Percentiles rank a stretch among this genome's conserved stretches.
These are phyloP conservation scores for Rhinolophus ferrumequinum DNA, from an alignment of 2,113 vertebrate species.

Conservation along the genomic window DNA sequence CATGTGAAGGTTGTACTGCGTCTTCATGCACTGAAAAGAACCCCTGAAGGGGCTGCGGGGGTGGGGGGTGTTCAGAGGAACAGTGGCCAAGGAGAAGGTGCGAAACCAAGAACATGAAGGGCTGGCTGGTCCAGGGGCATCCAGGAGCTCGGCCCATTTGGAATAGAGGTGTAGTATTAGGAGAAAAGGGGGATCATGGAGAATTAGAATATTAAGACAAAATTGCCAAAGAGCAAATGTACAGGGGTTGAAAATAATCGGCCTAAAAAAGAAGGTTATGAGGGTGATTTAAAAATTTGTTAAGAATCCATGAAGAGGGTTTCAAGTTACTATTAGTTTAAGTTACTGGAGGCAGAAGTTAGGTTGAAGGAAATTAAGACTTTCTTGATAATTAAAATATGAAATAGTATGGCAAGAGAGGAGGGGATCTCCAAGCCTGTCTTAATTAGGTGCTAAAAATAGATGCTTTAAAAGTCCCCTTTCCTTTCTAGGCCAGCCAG, in stretches of 20 bases:
- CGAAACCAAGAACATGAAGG: fast-evolving
- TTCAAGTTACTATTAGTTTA: background rate
- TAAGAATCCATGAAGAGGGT: background rate
- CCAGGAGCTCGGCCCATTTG: fast-evolving
- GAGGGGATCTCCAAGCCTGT: constrained; percentile 2
- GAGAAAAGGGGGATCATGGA: background rate
- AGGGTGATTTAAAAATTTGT: background rate
- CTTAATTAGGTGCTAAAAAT: constrained; percentile 77
- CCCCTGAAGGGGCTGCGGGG: background rate
- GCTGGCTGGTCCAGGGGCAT: fast-evolving
- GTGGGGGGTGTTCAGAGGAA: background rate
- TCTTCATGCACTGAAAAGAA: background rate
- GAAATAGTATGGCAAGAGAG: constrained; percentile 37
- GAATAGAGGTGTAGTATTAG: background rate
- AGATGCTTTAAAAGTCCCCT: background rate
- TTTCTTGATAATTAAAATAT: constrained; percentile 69
- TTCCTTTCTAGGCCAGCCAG: constrained; percentile 46
- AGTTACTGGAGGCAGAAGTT: background rate
- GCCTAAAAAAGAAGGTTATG: background rate
- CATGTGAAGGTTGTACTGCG: fast-evolving
- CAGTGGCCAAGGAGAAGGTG: background rate
- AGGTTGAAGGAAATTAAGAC: constrained; percentile 46
- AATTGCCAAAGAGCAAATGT: background rate
- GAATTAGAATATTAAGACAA: background rate
- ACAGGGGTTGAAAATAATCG: background rate